Percentiles rank a stretch among this genome's conserved stretches.
These are phyloP conservation scores for Passer domesticus DNA, from an alignment of 2,113 vertebrate genomes.

Conservation along the genomic window DNA sequence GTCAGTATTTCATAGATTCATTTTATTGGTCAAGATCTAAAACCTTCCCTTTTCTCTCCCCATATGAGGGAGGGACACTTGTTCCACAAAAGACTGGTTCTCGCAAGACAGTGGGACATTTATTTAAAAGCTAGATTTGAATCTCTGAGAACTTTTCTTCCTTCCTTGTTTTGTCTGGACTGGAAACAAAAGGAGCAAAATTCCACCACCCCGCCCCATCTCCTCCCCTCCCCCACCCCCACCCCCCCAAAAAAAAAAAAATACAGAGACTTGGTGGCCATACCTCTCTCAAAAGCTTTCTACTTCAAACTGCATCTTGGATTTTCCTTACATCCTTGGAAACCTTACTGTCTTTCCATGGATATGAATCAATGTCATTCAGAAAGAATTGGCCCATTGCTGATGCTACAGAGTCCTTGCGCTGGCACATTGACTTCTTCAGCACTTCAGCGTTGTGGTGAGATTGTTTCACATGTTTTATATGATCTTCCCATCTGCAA, in stretches of 20 bases:
- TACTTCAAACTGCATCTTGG: not conserved
- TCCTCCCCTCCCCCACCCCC: no score
- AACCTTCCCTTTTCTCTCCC: not conserved
- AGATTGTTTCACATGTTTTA: not conserved
- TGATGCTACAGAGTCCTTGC: not conserved
- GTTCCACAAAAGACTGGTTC: slow-evolving; percentile 5
- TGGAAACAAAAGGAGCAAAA: slow-evolving; percentile 7
- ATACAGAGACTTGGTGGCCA: not conserved
- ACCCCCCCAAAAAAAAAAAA: not conserved
- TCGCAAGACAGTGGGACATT: not conserved
- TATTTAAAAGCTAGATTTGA: slow-evolving; percentile 9
- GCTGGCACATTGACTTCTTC: not conserved
- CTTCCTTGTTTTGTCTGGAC: slow-evolving; percentile 19
- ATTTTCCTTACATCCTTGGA: not conserved
- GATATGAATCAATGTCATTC: not conserved
- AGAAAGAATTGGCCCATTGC: not conserved
- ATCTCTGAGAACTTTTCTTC: slow-evolving; percentile 25
- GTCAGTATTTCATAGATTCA: slow-evolving; percentile 25
- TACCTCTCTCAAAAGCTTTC: not conserved
- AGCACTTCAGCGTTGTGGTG: not conserved
- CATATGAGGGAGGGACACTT: not conserved
- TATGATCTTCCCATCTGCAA: not conserved
- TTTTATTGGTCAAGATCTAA: slow-evolving; percentile 39
- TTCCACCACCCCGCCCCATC: not conserved
- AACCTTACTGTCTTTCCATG: not conserved